Conservation (phyloP, 2,797 vertebrate species). For the Poeciliopsis presidionis region DNA sequence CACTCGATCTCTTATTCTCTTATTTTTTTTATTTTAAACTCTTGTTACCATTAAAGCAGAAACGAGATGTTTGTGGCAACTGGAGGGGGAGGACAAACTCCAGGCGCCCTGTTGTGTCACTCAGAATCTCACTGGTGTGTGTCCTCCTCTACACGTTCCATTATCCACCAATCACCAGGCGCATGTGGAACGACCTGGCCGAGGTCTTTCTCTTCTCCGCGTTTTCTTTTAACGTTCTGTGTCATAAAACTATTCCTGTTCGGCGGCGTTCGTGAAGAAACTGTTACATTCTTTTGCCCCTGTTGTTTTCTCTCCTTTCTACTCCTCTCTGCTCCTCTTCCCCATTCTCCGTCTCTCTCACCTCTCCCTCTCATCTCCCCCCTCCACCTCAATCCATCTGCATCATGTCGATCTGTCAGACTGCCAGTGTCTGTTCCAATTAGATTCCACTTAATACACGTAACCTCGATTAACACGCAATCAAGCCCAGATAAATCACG, state of each 20-base stretch:
- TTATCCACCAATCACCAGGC: slow-evolving; percentile 72
- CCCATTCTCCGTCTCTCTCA: slow-evolving; percentile 52
- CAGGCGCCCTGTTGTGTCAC: slow-evolving; percentile 64
- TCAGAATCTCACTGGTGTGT: slow-evolving; percentile 73
- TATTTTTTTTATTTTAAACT: slow-evolving; percentile 37
- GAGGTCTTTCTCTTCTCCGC: slow-evolving; percentile 19
- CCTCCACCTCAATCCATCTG: slow-evolving; percentile 85
- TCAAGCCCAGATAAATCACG: slow-evolving; percentile 91
- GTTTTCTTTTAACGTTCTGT: slow-evolving; percentile 33
- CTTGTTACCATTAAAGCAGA: slow-evolving; percentile 78
- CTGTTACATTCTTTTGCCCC: slow-evolving; percentile 38
- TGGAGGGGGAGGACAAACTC: slow-evolving; percentile 59
- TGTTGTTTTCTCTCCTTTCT: slow-evolving; percentile 36
- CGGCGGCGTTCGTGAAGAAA: slow-evolving; percentile 22
- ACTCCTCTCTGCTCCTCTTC: slow-evolving; percentile 49
- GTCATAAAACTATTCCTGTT: slow-evolving; percentile 26
- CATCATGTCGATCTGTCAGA: slow-evolving; percentile 91
- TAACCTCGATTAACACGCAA: slow-evolving; percentile 92
- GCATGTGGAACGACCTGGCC: slow-evolving; percentile 48
- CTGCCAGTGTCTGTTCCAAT: slow-evolving; percentile 91
- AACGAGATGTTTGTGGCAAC: slow-evolving; percentile 80
- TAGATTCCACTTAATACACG: slow-evolving; percentile 91
- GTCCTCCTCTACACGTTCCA: slow-evolving; percentile 76
- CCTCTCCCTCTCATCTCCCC: slow-evolving; percentile 37
- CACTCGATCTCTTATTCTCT: slow-evolving; percentile 59